Conservation (phyloP, 2,888 invertebrate species). For the Callyntrura guangdongensis region DNA sequence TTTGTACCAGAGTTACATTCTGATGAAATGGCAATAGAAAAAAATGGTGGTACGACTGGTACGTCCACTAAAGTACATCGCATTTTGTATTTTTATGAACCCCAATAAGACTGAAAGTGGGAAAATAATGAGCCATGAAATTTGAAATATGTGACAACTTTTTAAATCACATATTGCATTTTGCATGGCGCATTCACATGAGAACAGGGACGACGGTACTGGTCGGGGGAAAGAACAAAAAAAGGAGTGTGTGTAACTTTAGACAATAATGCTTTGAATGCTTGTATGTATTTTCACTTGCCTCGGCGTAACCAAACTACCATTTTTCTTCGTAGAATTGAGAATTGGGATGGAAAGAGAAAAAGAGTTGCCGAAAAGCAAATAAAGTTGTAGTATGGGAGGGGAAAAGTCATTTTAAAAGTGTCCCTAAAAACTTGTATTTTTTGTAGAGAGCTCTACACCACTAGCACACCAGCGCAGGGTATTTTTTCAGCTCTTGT, state of each 20-base stretch:
- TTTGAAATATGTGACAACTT: constrained; percentile 78
- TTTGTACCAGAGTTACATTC: neutral
- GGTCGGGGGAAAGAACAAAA: no score
- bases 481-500: neutral
- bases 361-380: neutral
- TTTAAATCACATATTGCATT: constrained; percentile 70
- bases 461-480: no score
- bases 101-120: constrained; percentile 65
- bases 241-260: no score
- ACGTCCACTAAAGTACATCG: constrained; percentile 39
- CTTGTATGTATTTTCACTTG: no score
- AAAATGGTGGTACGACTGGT: constrained; percentile 9
- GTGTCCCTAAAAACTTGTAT: neutral
- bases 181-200: constrained; percentile 7
- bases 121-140: constrained; percentile 79
- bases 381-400: neutral
- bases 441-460: no score
- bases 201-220: no score
- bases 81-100: constrained; percentile 73
- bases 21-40: constrained; percentile 37
- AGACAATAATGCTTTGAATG: no score
- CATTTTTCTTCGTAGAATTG: no score
- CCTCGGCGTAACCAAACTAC: no score
- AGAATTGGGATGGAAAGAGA: no score
- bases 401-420: no score